phyloP scores from a whole-genome alignment of 2,888 invertebrate species.

The Drosophila macrospina region DNA sequence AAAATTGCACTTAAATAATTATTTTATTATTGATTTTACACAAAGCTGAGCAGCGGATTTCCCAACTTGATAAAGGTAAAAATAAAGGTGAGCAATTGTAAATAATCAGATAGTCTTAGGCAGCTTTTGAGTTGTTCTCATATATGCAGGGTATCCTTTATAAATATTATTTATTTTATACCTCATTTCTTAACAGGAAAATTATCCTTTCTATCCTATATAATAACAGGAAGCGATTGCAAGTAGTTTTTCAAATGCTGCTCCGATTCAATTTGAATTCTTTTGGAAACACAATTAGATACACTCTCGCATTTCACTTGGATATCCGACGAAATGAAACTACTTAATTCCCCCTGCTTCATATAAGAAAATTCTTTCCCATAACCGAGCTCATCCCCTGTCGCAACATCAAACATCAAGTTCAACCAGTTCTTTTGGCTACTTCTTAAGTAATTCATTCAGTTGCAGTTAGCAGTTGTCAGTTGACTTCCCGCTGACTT shows the following conservation, averaged over 20 bases:
- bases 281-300: background rate
- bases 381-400: slow-evolving; percentile 38
- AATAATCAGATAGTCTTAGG: too few relatives aligned
- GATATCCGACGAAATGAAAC: background rate
- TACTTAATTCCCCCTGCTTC: background rate
- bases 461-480: slow-evolving; percentile 43
- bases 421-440: slow-evolving; percentile 33
- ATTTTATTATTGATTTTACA: background rate
- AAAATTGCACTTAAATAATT: slow-evolving; percentile 8
- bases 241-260: background rate
- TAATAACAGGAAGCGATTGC: too few relatives aligned
- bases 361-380: slow-evolving; percentile 48
- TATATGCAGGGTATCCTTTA: too few relatives aligned
- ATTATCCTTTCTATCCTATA: too few relatives aligned
- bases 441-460: slow-evolving; percentile 50
- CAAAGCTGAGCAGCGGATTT: background rate
- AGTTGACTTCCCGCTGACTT: slow-evolving; percentile 42
- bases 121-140: too few relatives aligned
- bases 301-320: background rate
- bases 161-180: too few relatives aligned
- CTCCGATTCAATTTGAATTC: background rate
- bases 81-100: too few relatives aligned
- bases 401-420: slow-evolving; percentile 10
- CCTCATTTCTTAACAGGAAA: too few relatives aligned
- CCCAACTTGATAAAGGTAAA: background rate